phyloP scores from a whole-genome alignment of 2,797 vertebrate species.

The Tadarida brasiliensis region DNA sequence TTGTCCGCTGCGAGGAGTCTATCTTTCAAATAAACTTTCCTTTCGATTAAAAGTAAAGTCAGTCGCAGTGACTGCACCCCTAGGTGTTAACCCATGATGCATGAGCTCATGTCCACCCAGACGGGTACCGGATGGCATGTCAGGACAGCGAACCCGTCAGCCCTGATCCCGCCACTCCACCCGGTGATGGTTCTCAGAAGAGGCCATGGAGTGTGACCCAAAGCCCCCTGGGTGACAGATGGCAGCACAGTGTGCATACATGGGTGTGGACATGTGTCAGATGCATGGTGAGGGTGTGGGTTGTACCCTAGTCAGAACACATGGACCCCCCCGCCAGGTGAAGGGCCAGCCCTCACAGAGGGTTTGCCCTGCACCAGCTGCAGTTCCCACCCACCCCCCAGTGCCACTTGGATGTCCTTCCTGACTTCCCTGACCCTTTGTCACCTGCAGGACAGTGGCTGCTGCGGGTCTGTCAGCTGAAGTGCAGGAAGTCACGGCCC shows the following conservation, averaged over 20 bases:
- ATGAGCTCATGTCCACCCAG: background rate
- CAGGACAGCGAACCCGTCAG: too few relatives aligned
- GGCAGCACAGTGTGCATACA: background rate
- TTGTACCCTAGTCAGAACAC: background rate
- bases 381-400: fast-evolving
- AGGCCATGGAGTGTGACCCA: background rate
- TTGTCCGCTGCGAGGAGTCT: too few relatives aligned
- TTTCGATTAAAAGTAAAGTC: background rate
- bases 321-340: background rate
- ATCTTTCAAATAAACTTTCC: too few relatives aligned
- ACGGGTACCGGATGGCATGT: background rate
- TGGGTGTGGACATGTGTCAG: background rate
- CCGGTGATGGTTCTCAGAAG: background rate
- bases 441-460: background rate
- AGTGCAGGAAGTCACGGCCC: constrained; percentile 89
- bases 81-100: background rate
- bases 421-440: fast-evolving
- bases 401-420: background rate
- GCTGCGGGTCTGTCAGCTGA: constrained; percentile 84
- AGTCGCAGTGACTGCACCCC: background rate
- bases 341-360: background rate
- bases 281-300: background rate
- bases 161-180: background rate
- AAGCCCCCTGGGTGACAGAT: background rate
- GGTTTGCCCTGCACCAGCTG: too few relatives aligned